Base-by-base conservation (phyloP, 2,888 invertebrate species). In the Tetranychus truncatus region DNA sequence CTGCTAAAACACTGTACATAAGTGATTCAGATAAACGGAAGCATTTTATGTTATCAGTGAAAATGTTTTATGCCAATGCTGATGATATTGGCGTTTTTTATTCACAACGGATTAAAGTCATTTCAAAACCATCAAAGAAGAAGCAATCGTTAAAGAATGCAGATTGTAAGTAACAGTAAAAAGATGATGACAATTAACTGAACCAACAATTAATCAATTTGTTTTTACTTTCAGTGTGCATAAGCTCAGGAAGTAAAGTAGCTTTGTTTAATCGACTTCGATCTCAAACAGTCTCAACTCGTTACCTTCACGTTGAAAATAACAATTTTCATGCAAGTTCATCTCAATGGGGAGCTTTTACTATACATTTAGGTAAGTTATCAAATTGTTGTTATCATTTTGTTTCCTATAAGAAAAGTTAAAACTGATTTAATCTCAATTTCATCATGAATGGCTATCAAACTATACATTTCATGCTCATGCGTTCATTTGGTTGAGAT, bases 281-380 rank as follows among this genome's bases (percentile, higher is more conserved):
- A 80, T 99, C 97, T 75, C 99, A 99, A 83, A 99, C 99, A n/a
- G 99, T 99, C 44, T 95, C 95, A 80, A 99, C 99, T 0, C 88
- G 95, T 78, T 99, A 99, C 84, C 87, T 99, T 78, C 97, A 99
- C 85, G 97, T 99, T 45, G 97, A 99, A 83, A 95, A 95, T 84
- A 94, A 94, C 74, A 95, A 95, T 84, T 99, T 99, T 84, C 97
- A 99, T 85, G 99, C 99, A 45, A 95, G 95, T 79, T 95, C 96
- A 20, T 95, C 96, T 5, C 97, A 99, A 83, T 99, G 99, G 99
- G 99, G 99, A 78, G 97, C 99, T 0, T 99, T 99, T 82, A 96
- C 96, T 72, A 99, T 99, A 81, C 99, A 99, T 84, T 69, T 69
- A 8, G 21, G 69, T 69, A 8, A 69, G 69, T 69, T 84, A 34